Evolutionary conservation across 2,888 invertebrate genomes (phyloP), one percentile per base, ranked within the genome.

Genomic region (Chloroclysta siterata): DNA sequence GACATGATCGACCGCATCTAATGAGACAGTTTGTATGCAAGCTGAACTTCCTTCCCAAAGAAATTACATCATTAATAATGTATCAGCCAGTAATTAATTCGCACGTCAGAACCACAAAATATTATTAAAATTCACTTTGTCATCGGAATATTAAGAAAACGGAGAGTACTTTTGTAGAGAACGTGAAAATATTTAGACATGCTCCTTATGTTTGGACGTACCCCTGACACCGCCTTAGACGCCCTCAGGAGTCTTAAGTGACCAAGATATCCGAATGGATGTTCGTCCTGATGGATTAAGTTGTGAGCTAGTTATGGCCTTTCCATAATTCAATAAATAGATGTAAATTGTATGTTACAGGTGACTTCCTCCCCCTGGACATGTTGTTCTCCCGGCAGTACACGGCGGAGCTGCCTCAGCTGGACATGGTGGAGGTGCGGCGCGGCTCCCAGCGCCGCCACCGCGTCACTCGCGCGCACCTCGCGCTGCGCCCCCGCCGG

Each of bases 361-460:
- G 90, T 70, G 90, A 88, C 58, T 78, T 80, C 3, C 73, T 91
- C 41, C 90, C 90, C 11, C 72, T 87, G 59, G 84, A 87, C 58
- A 60, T 84, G 60, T 70, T 90, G 39, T 85, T 84, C 72, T 78
- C 81, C 3, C 76, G 83, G 6, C 72, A 74, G 29, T 71, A 70
- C 60, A 76, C 79, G 0, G 56, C 75, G 11, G 83, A 81, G 50
- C 56, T 77, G 50, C 77, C 82, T 0, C 71, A 65, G 29, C 74
- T 87, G 46, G 81, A 83, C 50, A 63, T 89, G 29, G 77, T 89
- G 66, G 85, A 85, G 71, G 46, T 63, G 60, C 29, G 47, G 46
- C 56, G 61, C 47, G 44, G 47, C 41, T 51, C 48, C 36, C 51
- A 53, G 46, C 62, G 67, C 39, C 70, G 63, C 5, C 80, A 81